A percentile compares a stretch with the other conserved stretches of the same genome.
phyloP scores from a whole-genome alignment of 1,140 invertebrate species.

The Magallana gigas region DNA sequence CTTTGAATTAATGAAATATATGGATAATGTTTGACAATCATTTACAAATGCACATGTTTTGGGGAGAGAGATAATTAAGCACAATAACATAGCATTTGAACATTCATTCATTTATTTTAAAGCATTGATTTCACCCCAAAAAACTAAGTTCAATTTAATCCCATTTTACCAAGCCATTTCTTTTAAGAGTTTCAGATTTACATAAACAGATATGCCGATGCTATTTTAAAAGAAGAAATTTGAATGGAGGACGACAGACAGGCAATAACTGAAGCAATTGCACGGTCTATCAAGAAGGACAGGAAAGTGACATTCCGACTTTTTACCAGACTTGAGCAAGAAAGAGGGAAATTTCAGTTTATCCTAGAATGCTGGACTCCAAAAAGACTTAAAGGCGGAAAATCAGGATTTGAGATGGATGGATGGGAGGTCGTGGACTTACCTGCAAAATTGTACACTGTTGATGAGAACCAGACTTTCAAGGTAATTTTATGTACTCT shows the following conservation, averaged over 20 bases:
- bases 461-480: conserved; percentile 36
- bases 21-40: too few species aligned
- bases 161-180: too few species aligned
- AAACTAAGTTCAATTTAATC: not conserved
- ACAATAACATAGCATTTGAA: not conserved
- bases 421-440: not conserved
- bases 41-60: too few species aligned
- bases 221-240: not conserved
- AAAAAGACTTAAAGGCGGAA: not conserved
- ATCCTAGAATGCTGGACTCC: not conserved
- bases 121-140: not conserved
- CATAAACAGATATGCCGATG: not conserved
- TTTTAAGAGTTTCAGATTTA: not conserved
- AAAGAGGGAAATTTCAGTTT: conserved; percentile 17
- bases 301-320: not conserved
- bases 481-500: not conserved
- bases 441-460: too few species aligned
- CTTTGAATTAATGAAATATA: too few species aligned
- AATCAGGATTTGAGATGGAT: not conserved
- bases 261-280: not conserved
- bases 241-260: not conserved
- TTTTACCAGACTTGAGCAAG: not conserved
- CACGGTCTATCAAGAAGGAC: not conserved
- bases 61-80: too few species aligned
- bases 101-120: not conserved